Percentiles rank a stretch among this genome's conserved stretches.
Conservation (phyloP, 1,140 invertebrate genomes). For the Helicoverpa zea region DNA sequence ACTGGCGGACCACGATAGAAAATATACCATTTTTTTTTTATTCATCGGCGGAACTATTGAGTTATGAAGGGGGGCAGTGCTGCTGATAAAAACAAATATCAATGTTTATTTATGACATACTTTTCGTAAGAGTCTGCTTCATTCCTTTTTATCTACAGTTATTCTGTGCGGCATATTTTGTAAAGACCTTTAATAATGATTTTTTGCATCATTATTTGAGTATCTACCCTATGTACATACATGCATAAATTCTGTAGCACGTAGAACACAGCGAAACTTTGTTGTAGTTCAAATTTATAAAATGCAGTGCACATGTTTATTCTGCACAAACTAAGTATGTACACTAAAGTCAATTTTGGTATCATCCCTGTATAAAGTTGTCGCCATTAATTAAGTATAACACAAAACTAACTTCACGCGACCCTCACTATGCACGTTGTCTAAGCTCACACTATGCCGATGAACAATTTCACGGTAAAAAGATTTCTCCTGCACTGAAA, state of each 20-base stretch:
- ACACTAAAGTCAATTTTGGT: conserved; percentile 12
- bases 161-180: no score
- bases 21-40: no score
- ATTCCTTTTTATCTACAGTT: no score
- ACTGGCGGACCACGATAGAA: no score
- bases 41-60: no score
- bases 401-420: conserved; percentile 23
- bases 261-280: not conserved
- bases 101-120: no score
- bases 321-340: not conserved
- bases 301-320: conserved; percentile 7
- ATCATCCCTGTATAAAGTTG: conserved; percentile 26
- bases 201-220: no score
- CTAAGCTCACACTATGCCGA: not conserved
- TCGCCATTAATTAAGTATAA: conserved; percentile 31
- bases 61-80: no score
- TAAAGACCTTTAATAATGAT: no score
- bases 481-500: conserved; percentile 31
- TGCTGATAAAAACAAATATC: no score
- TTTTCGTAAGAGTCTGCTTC: no score
- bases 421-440: conserved; percentile 10
- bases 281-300: conserved; percentile 7
- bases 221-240: not conserved
- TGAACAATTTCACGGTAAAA: conserved; percentile 11
- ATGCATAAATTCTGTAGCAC: not conserved